phyloP scores from a whole-genome alignment of 2,888 invertebrate species.

The Epinotia bilunana region DNA sequence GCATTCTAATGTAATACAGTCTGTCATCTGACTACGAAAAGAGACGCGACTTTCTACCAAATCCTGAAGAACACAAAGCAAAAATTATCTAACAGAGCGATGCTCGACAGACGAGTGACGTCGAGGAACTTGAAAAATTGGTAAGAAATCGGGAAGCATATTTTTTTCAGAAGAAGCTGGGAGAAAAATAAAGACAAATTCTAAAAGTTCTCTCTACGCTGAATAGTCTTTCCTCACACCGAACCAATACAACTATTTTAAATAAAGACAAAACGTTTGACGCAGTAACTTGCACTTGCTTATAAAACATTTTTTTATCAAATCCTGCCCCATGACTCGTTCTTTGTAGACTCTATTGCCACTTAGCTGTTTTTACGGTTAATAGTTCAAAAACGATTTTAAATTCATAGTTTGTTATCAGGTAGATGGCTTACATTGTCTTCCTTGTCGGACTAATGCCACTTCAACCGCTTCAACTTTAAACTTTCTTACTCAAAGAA shows the following conservation, averaged over 20 bases:
- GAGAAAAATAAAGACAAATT: slow-evolving; percentile 2
- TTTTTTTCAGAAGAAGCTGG: neutral
- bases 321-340: no score
- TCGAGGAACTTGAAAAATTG: neutral
- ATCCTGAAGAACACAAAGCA: slow-evolving; percentile 23
- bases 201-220: neutral
- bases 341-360: no score
- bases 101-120: neutral
- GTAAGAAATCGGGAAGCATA: slow-evolving; percentile 2
- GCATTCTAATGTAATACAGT: slow-evolving; percentile 14
- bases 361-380: no score
- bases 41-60: slow-evolving; percentile 22
- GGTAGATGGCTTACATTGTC: no score
- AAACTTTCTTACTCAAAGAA: no score
- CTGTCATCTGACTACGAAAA: slow-evolving; percentile 18
- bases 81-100: slow-evolving; percentile 28
- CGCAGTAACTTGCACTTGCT: no score
- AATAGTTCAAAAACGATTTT: no score
- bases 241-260: neutral
- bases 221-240: slow-evolving; percentile 1
- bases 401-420: no score
- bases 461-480: no score
- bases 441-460: no score
- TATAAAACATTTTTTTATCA: no score
- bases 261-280: neutral